Percentiles rank a stretch among this genome's conserved stretches.
Conservation (phyloP, 2,888 invertebrate species). For the Cosmopolites sordidus region DNA sequence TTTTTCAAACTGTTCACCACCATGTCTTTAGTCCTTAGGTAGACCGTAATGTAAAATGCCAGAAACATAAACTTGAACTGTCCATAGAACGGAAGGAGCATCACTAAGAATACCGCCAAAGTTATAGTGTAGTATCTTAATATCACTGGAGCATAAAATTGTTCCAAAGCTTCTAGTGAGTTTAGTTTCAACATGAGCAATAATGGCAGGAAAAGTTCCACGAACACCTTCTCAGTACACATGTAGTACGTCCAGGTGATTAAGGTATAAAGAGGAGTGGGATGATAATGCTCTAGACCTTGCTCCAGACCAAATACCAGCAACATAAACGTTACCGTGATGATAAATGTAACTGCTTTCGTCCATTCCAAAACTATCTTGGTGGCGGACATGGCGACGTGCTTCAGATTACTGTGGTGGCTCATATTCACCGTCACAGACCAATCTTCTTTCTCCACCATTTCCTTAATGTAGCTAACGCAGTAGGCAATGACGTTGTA, state of each 20-base stretch:
- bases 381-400: constrained; percentile 76
- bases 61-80: constrained; percentile 58
- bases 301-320: constrained; percentile 72
- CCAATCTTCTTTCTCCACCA: constrained; percentile 73
- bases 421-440: constrained; percentile 71
- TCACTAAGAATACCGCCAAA: constrained; percentile 55
- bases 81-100: constrained; percentile 54
- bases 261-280: constrained; percentile 61
- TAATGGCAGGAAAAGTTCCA: constrained; percentile 60
- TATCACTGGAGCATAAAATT: constrained; percentile 64
- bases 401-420: constrained; percentile 64
- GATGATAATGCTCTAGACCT: constrained; percentile 69
- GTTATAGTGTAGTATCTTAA: constrained; percentile 57
- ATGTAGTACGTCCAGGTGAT: constrained; percentile 68
- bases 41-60: constrained; percentile 62
- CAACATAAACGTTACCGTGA: constrained; percentile 71
- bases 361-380: constrained; percentile 79
- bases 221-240: constrained; percentile 67
- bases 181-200: constrained; percentile 59
- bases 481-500: constrained; percentile 78
- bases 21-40: constrained; percentile 62
- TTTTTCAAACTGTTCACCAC: constrained; percentile 53
- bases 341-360: constrained; percentile 73
- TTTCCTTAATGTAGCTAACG: constrained; percentile 68
- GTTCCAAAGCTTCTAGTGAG: constrained; percentile 66